Percentiles rank a stretch among this genome's conserved stretches.
Evolutionary conservation across 2,113 vertebrate species (phyloP).

Genomic region (Grus americana): DNA sequence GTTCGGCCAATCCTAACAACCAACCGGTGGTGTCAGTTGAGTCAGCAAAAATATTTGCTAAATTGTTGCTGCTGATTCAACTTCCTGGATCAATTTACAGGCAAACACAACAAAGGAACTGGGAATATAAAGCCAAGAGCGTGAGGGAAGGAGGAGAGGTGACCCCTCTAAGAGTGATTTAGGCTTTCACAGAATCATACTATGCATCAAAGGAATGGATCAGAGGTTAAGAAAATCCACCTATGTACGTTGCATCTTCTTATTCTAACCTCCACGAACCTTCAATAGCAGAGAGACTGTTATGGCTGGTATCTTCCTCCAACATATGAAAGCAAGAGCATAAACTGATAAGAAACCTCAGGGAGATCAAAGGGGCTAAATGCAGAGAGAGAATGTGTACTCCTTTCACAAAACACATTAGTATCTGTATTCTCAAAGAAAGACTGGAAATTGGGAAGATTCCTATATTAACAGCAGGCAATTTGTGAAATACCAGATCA

Average conservation of each 20-base stretch:
- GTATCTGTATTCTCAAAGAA: not conserved
- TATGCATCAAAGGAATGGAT: not conserved
- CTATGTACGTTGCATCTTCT: not conserved
- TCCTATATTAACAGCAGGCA: not conserved
- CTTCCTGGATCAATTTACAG: not conserved
- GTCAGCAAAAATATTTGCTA: not conserved
- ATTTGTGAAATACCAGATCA: not conserved
- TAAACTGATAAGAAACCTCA: not conserved
- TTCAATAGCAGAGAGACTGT: not conserved
- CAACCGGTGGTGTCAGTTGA: not conserved
- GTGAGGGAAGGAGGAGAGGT: not conserved
- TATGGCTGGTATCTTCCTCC: not conserved
- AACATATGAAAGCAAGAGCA: not conserved
- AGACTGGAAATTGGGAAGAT: not conserved
- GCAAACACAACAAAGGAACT: not conserved
- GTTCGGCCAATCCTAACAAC: not conserved
- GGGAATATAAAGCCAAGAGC: not conserved
- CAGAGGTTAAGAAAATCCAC: not conserved
- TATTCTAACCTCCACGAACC: not conserved
- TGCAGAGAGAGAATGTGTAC: rapidly evolving
- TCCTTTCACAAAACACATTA: not conserved
- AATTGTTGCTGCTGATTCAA: not conserved
- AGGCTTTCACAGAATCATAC: not conserved
- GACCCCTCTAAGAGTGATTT: not conserved
- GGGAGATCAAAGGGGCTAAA: not conserved